A percentile compares a stretch with the other conserved stretches of the same genome.
Conservation (phyloP, 2,113 vertebrate species). For the Cinclus cinclus region DNA sequence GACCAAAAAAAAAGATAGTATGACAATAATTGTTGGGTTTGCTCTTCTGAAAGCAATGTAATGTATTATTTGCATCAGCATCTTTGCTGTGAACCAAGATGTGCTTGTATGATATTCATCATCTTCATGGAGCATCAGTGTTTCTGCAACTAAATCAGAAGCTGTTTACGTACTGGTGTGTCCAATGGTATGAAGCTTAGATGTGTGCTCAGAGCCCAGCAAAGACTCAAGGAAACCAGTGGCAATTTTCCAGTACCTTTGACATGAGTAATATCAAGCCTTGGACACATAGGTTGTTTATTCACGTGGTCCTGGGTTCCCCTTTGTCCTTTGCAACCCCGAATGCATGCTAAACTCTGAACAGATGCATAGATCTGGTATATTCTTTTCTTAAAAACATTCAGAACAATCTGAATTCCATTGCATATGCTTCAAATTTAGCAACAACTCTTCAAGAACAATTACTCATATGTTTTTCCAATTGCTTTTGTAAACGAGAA, state of each 20-base stretch:
- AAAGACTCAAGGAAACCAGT: not conserved
- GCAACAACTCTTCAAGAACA: not conserved
- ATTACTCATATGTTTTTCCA: constrained; percentile 3
- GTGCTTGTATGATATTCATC: not conserved
- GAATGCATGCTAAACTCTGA: not conserved
- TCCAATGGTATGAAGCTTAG: not conserved
- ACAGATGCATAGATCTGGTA: not conserved
- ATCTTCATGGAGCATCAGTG: not conserved
- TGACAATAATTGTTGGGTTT: not conserved
- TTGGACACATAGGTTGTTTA: not conserved
- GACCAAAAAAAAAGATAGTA: rapidly evolving
- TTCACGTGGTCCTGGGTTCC: not conserved
- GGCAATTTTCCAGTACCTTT: not conserved
- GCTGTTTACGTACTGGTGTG: not conserved
- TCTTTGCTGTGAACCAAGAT: not conserved
- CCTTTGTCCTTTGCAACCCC: not conserved
- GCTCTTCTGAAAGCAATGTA: not conserved
- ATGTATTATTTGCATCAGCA: not conserved
- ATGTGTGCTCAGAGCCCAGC: not conserved
- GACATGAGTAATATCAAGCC: not conserved
- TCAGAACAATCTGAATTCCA: not conserved
- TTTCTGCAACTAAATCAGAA: not conserved
- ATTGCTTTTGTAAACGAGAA: not conserved
- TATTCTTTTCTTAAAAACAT: not conserved
- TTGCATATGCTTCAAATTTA: not conserved